These are phyloP conservation scores for Andrena flavipes DNA, from an alignment of 2,888 invertebrate species.

Conservation along the genomic window DNA sequence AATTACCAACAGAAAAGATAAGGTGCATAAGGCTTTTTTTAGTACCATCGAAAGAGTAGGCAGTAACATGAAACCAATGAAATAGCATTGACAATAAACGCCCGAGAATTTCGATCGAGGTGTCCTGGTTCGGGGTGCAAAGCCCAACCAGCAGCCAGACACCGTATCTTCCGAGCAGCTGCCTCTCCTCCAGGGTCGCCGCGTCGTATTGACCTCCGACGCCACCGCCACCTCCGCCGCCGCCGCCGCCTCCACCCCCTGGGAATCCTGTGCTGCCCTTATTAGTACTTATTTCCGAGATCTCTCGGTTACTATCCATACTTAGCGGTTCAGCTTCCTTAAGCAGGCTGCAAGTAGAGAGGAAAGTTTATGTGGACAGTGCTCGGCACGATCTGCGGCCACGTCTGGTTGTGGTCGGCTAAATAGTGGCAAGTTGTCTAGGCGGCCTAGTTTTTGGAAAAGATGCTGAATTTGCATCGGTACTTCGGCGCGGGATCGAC, in stretches of 20 bases:
- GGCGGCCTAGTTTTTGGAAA: background rate
- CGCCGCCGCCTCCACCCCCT: slow-evolving; percentile 83
- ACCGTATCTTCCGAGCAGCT: slow-evolving; percentile 96
- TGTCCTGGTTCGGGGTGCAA: slow-evolving; percentile 92
- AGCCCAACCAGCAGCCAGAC: slow-evolving; percentile 98
- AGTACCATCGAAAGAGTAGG: slow-evolving; percentile 96
- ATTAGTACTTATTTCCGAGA: slow-evolving; percentile 84
- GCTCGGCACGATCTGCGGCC: slow-evolving; percentile 52
- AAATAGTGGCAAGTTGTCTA: background rate
- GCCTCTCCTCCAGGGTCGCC: slow-evolving; percentile 91
- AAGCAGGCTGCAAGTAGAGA: slow-evolving; percentile 87
- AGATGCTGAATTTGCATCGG: background rate
- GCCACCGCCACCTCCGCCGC: slow-evolving; percentile 82
- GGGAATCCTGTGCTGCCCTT: slow-evolving; percentile 82
- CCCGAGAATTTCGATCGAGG: slow-evolving; percentile 93
- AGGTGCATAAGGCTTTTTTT: slow-evolving; percentile 84
- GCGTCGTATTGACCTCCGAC: slow-evolving; percentile 76
- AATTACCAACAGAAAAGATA: slow-evolving; percentile 85
- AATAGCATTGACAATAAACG: slow-evolving; percentile 97
- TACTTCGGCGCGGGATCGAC: slow-evolving; percentile 45
- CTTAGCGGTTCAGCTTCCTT: slow-evolving; percentile 96
- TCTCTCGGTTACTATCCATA: slow-evolving; percentile 87
- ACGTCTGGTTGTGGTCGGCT: slow-evolving; percentile 59
- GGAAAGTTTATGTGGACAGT: slow-evolving; percentile 41
- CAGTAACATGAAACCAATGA: slow-evolving; percentile 99